A percentile compares a stretch with the other conserved stretches of the same genome.
phyloP scores from a whole-genome alignment of 2,797 vertebrate species.

The Danio aesculapii region DNA sequence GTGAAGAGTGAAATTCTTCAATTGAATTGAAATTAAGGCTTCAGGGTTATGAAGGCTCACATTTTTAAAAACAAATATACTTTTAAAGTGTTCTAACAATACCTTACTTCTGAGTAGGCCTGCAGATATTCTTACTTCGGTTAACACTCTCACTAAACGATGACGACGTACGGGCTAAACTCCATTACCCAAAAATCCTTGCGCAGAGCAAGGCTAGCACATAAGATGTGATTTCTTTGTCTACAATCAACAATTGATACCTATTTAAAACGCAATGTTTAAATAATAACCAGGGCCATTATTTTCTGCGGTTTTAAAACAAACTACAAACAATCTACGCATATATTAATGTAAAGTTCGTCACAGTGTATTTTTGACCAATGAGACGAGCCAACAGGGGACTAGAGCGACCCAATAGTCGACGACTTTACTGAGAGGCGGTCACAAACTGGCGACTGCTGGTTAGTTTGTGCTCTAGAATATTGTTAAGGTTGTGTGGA shows the following conservation, averaged over 20 bases:
- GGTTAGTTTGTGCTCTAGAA: conserved; percentile 88
- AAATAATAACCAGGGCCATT: background rate
- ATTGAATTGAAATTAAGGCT: background rate
- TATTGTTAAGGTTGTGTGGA: conserved; percentile 95
- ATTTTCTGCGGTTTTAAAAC: background rate
- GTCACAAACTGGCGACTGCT: conserved; percentile 81
- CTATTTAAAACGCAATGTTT: background rate
- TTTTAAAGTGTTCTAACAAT: background rate
- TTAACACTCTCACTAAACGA: conserved; percentile 25
- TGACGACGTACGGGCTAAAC: conserved; percentile 50
- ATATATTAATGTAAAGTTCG: conserved; percentile 7
- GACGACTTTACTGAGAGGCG: conserved; percentile 74
- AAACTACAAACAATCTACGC: background rate
- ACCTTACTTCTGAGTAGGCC: background rate
- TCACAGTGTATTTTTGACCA: conserved; percentile 61
- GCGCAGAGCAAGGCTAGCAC: conserved; percentile 9
- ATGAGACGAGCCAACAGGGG: conserved; percentile 63
- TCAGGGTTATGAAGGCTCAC: background rate
- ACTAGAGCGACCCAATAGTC: conserved; percentile 70
- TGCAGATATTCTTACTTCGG: background rate
- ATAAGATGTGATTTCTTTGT: background rate
- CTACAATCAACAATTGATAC: background rate
- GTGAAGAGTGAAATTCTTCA: too few species aligned
- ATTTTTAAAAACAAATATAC: background rate
- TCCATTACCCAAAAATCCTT: conserved; percentile 73